These are phyloP conservation scores for Muscicapa adusta DNA, from an alignment of 2,113 vertebrate genomes.

Conservation along the genomic window DNA sequence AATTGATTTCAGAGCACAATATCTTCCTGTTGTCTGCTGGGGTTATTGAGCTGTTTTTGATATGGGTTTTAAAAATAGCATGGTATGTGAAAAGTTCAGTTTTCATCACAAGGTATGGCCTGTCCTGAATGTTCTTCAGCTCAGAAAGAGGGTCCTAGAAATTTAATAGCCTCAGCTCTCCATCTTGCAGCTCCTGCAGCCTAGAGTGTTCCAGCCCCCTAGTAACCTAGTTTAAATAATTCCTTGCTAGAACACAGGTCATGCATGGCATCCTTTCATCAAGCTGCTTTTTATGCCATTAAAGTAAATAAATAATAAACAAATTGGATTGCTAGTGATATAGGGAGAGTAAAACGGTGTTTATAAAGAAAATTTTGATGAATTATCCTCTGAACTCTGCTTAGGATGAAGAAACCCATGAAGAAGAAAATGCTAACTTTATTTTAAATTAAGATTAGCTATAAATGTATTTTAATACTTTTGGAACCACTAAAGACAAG, in stretches of 20 bases:
- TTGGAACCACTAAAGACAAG: background rate
- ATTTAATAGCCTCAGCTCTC: background rate
- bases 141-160: background rate
- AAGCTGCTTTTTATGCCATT: background rate
- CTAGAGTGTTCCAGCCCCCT: background rate
- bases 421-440: background rate
- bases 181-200: background rate
- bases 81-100: background rate
- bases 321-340: background rate
- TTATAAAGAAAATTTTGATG: background rate
- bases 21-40: background rate
- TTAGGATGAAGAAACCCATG: background rate
- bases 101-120: background rate
- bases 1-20: background rate
- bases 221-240: background rate
- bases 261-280: background rate
- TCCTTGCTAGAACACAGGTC: background rate
- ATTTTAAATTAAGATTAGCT: background rate
- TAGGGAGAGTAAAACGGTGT: background rate
- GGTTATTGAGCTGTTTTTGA: rapidly evolving
- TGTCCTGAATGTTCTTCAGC: background rate
- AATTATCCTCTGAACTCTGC: background rate
- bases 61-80: background rate
- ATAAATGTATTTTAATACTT: background rate
- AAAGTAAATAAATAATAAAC: background rate